Evolutionary conservation across 2,888 invertebrate genomes (phyloP).

Genomic region (Drosophila lacicola): DNA sequence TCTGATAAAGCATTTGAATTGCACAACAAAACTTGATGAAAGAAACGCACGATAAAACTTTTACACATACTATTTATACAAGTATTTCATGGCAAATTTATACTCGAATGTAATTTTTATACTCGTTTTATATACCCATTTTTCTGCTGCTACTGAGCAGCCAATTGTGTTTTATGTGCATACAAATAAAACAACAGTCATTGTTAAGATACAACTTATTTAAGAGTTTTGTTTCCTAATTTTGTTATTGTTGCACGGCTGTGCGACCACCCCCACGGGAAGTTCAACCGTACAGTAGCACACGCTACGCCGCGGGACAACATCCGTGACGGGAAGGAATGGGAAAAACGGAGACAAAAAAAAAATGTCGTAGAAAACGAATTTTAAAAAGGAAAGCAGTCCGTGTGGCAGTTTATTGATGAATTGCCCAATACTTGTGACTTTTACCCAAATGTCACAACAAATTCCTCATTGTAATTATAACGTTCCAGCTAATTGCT

Average conservation of each 20-base stretch:
- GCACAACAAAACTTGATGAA: conserved; percentile 34
- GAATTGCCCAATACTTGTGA: conserved; percentile 63
- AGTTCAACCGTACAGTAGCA: conserved; percentile 58
- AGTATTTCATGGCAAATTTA: conserved; percentile 38
- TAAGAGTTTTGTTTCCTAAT: conserved; percentile 21
- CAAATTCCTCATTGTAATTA: conserved; percentile 60
- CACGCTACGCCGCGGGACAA: conserved; percentile 73
- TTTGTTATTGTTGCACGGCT: neutral
- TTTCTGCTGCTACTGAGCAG: conserved; percentile 27
- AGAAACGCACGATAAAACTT: conserved; percentile 30
- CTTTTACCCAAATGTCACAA: conserved; percentile 74
- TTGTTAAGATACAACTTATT: conserved; percentile 58
- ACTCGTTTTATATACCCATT: conserved; percentile 37
- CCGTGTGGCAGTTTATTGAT: conserved; percentile 65
- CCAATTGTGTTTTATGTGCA: conserved; percentile 29
- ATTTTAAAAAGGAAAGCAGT: conserved; percentile 48
- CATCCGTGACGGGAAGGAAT: conserved; percentile 52
- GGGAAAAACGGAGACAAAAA: conserved; percentile 8
- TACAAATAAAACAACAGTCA: conserved; percentile 68
- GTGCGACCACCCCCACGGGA: conserved; percentile 30
- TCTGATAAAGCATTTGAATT: conserved; percentile 48
- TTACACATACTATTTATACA: conserved; percentile 23
- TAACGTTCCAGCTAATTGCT: conserved; percentile 64
- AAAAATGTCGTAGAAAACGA: conserved; percentile 29
- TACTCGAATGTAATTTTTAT: conserved; percentile 59